Percentiles rank a stretch among this genome's conserved stretches.
These are phyloP conservation scores for Orthosia cruda DNA, from an alignment of 2,888 invertebrate species.

Conservation along the genomic window DNA sequence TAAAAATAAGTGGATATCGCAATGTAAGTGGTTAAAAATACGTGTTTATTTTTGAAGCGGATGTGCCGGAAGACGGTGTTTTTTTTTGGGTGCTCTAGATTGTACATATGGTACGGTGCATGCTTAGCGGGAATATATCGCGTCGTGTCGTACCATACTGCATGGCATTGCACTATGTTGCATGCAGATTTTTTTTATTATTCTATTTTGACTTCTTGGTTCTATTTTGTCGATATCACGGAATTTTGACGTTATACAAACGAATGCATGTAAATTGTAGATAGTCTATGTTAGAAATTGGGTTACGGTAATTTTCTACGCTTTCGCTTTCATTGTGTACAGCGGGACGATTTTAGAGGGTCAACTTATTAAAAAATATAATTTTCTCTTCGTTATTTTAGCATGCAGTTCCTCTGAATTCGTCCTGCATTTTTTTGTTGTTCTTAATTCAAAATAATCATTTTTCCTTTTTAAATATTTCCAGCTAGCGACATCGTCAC, in stretches of 20 bases:
- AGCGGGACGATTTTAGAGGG: conserved; percentile 45
- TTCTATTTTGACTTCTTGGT: not conserved
- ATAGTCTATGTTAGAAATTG: conserved; percentile 33
- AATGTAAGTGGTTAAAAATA: conserved; percentile 69
- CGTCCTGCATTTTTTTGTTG: conserved; percentile 16
- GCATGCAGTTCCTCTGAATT: conserved; percentile 21
- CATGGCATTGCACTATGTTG: not conserved
- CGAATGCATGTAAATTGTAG: conserved; percentile 42
- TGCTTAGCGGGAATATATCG: not conserved
- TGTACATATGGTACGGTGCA: conserved; percentile 22
- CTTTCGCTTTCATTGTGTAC: conserved; percentile 54
- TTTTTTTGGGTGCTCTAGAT: conserved; percentile 48
- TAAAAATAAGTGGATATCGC: conserved; percentile 69
- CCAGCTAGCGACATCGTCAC: conserved; percentile 90
- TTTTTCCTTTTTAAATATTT: conserved; percentile 59
- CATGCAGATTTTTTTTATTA: conserved; percentile 2
- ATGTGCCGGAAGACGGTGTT: conserved; percentile 45
- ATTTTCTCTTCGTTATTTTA: not conserved
- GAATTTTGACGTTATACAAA: conserved; percentile 48
- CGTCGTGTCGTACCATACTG: not conserved
- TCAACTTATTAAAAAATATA: not conserved
- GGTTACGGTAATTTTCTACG: conserved; percentile 33
- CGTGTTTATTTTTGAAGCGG: conserved; percentile 49
- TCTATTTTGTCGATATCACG: conserved; percentile 7
- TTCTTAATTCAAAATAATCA: conserved; percentile 2